These are phyloP conservation scores for Catocala sponsa DNA, from an alignment of 2,888 invertebrate genomes.

Conservation along the genomic window DNA sequence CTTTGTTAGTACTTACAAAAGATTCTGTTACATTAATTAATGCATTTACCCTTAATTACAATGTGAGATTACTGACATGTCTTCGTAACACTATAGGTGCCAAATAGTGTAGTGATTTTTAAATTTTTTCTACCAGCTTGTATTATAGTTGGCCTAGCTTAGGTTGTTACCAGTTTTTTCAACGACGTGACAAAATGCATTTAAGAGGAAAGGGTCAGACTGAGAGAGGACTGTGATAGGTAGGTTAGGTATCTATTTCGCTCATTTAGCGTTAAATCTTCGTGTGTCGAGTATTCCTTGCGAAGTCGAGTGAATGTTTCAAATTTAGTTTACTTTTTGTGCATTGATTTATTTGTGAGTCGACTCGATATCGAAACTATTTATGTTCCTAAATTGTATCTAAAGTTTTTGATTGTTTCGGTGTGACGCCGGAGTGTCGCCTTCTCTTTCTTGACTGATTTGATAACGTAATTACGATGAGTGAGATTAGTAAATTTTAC, in stretches of 20 bases:
- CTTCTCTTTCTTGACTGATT: slow-evolving; percentile 78
- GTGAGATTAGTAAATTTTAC: slow-evolving; percentile 84
- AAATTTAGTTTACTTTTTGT: slow-evolving; percentile 48
- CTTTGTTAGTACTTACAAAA: slow-evolving; percentile 73
- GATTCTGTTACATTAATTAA: slow-evolving; percentile 65
- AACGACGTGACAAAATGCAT: slow-evolving; percentile 82
- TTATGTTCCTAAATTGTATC: slow-evolving; percentile 69
- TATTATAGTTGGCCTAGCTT: slow-evolving; percentile 80
- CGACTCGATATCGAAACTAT: slow-evolving; percentile 36
- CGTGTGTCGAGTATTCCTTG: slow-evolving; percentile 66
- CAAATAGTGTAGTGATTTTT: slow-evolving; percentile 82
- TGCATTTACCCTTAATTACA: slow-evolving; percentile 58
- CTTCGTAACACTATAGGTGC: slow-evolving; percentile 80
- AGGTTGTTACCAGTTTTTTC: slow-evolving; percentile 86
- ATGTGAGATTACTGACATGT: slow-evolving; percentile 66
- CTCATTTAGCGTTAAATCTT: slow-evolving; percentile 84
- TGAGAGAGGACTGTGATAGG: slow-evolving; percentile 88
- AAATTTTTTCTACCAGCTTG: slow-evolving; percentile 77
- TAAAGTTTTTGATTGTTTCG: slow-evolving; percentile 39
- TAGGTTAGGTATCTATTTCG: slow-evolving; percentile 84
- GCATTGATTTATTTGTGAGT: slow-evolving; percentile 35
- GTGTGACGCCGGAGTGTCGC: slow-evolving; percentile 51
- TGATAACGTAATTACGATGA: slow-evolving; percentile 71
- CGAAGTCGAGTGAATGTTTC: slow-evolving; percentile 68
- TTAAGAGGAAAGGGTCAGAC: slow-evolving; percentile 86